Evolutionary conservation across 2,113 vertebrate species (phyloP).

Genomic region (Macrotis lagotis): DNA sequence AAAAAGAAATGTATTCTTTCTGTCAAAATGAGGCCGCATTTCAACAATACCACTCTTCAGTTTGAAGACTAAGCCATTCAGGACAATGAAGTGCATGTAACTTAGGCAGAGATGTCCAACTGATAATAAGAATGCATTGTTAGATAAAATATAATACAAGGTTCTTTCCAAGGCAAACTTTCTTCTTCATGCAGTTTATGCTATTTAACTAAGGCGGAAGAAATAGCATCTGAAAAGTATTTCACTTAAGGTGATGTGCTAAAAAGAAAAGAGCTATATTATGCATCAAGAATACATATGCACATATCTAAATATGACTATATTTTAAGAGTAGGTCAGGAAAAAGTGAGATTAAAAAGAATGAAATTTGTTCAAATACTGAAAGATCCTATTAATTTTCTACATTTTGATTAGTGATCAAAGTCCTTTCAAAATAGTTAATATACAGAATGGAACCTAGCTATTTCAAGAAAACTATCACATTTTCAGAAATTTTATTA

Average conservation of each 20-base stretch:
- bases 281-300: not conserved
- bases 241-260: conserved; percentile 41
- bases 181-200: conserved; percentile 49
- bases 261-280: conserved; percentile 27
- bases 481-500: conserved; percentile 3
- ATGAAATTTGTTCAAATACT: not conserved
- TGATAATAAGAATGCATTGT: conserved; percentile 70
- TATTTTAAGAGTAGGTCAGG: not conserved
- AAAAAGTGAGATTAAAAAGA: conserved; percentile 26
- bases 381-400: not conserved
- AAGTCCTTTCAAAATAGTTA: not conserved
- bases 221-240: conserved; percentile 33
- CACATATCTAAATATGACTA: not conserved
- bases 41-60: conserved; percentile 71
- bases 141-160: conserved; percentile 66
- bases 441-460: not conserved
- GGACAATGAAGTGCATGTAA: conserved; percentile 68
- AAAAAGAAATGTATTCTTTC: conserved; percentile 62
- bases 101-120: conserved; percentile 59
- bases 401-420: conserved; percentile 15
- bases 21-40: conserved; percentile 60
- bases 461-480: conserved; percentile 16
- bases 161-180: conserved; percentile 53
- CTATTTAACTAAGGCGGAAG: conserved; percentile 62
- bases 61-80: conserved; percentile 71